Evolutionary conservation across 2,113 vertebrate species (phyloP).

Genomic region (Galbula dea): DNA sequence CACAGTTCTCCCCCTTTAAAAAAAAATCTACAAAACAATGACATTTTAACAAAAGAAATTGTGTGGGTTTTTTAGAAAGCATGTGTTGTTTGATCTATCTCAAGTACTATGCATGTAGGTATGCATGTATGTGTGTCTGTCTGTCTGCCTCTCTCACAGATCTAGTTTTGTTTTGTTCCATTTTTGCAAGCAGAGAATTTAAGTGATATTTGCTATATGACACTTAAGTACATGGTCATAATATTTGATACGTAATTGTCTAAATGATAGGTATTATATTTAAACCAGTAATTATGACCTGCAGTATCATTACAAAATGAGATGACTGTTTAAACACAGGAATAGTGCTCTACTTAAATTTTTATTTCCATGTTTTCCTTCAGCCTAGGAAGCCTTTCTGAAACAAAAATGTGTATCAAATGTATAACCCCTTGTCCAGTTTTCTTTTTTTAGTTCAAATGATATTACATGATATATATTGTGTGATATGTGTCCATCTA

Average conservation of each 20-base stretch:
- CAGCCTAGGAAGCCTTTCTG: neutral
- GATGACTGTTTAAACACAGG: neutral
- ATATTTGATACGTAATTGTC: neutral
- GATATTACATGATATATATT: neutral
- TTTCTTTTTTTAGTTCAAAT: neutral
- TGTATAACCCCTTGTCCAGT: neutral
- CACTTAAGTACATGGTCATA: neutral
- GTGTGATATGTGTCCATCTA: neutral
- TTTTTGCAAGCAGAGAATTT: neutral
- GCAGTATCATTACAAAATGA: neutral
- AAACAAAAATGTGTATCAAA: neutral
- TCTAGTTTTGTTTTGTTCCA: neutral
- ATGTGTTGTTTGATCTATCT: neutral
- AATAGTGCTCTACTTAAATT: neutral
- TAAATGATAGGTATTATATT: neutral
- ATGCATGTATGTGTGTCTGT: neutral
- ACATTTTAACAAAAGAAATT: neutral
- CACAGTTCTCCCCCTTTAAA: neutral
- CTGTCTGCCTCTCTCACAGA: neutral
- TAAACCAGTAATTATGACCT: neutral
- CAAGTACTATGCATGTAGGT: neutral
- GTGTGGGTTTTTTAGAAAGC: neutral
- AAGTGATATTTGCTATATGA: neutral
- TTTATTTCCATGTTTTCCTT: neutral
- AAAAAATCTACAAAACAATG: neutral